Evolutionary conservation across 2,113 vertebrate species (phyloP), one percentile per base, ranked within the genome.

Genomic region (Synchiropus splendidus): DNA sequence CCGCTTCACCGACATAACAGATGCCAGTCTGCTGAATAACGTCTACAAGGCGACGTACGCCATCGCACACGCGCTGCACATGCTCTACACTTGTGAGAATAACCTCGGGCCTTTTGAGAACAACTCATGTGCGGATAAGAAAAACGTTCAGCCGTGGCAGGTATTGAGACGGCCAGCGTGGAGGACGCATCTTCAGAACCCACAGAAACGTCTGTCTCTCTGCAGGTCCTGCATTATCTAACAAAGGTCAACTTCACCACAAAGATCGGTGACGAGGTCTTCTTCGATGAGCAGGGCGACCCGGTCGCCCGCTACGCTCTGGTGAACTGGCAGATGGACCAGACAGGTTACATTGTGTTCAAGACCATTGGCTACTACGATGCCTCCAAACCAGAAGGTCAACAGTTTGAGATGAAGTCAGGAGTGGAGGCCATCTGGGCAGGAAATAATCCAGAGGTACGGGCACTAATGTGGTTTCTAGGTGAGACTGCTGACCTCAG

Each of bases 41-140:
- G 84, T 88, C 13, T 88, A 88, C 38, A 87, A 86, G 46, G 80
- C 82, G 21, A 77, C 80, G 12, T 83, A 86, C 54, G 79, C 82
- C 36, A 64, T 80, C 42, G 85, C 81, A 50, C 61, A 85, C 36
- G 75, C 80, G 10, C 15, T 83, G 15, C 21, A 27, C 21, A 27
- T 27, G 21, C 21, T 27, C 21, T 27, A 27, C 21, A 27, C 4
- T 8, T 27, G 21, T 8, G 8, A 27, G 21, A 8, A 27, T 8
- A 27, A 27, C 21, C 21, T 5, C 4, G 21, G 21, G 8, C 21
- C 21, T 27, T 27, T 27, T 1, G 5, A 16, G 9, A 75, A 66
- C 34, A 41, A 39, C 13, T 50, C 50, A 2, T 81, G 77, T 53
- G 15, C 36, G 10, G 64, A 48, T 42, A 68, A 42, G 42, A 41